Base-by-base conservation (phyloP, 1,140 invertebrate genomes). In the Archivesica marissinica region DNA sequence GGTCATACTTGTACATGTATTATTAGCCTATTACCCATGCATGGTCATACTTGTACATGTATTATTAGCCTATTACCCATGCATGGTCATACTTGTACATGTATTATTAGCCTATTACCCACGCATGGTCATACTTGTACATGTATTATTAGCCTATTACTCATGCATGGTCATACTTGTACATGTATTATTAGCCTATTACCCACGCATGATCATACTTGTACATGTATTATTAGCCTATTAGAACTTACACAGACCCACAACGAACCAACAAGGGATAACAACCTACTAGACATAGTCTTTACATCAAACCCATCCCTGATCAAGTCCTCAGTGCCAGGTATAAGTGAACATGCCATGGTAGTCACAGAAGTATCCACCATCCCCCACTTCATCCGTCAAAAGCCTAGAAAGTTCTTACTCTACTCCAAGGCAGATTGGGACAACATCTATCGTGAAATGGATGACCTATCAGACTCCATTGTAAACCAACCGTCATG, bases 311-410 rank as follows among this genome's bases (percentile, higher is more conserved):
- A 80, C 52, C 41, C 64, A 17, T 77, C 66, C 9, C 1, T 80
- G 15, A 35, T 86, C 3, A 77, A 83, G 66, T 44, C 61, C 2
- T 77, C 61, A 47, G 56, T 72, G 3, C 72, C 72, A 25, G 72
- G 79, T 30, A 83, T 78, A 9, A 66, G 33, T 44, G 41, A 83
- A 52, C 72, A 72, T 25, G 59, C 47, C 47, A 83, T 87, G 28
- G 38, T 82, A 9, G 59, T 77, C 17, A 82, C 50, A 54, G 70
- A 78, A 20, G 39, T 78, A 0, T 25, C 82, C 47, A 86, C 56
- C 15, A 76, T 54, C 1, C 44, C 50, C 2, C 30, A 56, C 6
- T 23, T 30, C 35, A 77, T 77, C 54, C 17, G 17, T 4, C 28
- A 77, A 38, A 77, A 61, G 30, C 54, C 75, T 20, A 15, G 54